These are phyloP conservation scores for Apamea crenata DNA, from an alignment of 2,888 invertebrate species.

Conservation along the genomic window DNA sequence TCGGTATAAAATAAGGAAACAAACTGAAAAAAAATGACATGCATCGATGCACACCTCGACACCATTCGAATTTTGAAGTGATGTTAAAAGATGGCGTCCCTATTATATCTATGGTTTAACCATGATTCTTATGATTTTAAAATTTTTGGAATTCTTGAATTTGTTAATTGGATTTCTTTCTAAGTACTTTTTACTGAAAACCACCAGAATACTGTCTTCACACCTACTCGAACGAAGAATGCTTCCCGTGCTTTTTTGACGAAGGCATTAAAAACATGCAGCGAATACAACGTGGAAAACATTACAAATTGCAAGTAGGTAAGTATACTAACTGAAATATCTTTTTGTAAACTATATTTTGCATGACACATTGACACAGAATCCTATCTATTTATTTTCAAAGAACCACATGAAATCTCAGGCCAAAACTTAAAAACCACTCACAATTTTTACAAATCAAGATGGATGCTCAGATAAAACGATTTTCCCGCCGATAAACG, in stretches of 20 bases:
- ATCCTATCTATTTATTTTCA: constrained; percentile 1
- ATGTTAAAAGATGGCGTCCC: neutral
- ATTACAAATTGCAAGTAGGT: neutral
- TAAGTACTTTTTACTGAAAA: neutral
- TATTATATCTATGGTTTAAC: neutral
- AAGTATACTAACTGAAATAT: neutral
- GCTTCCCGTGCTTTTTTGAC: neutral
- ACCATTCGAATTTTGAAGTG: neutral
- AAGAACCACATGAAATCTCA: constrained; percentile 2
- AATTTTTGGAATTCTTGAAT: neutral
- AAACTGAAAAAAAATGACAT: neutral
- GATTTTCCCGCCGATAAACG: constrained; percentile 34
- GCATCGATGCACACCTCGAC: neutral
- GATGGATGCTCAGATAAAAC: constrained; percentile 41
- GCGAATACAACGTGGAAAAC: neutral
- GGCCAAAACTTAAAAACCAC: constrained; percentile 12
- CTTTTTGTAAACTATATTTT: neutral
- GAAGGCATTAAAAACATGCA: neutral
- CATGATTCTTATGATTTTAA: neutral
- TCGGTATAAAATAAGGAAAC: neutral
- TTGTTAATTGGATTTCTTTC: neutral
- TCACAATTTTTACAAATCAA: constrained; percentile 29
- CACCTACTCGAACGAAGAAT: neutral
- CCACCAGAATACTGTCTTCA: neutral
- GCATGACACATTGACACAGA: constrained; percentile 17